Conservation (phyloP, 1,140 invertebrate genomes). For the Atopsyche davidsoni region DNA sequence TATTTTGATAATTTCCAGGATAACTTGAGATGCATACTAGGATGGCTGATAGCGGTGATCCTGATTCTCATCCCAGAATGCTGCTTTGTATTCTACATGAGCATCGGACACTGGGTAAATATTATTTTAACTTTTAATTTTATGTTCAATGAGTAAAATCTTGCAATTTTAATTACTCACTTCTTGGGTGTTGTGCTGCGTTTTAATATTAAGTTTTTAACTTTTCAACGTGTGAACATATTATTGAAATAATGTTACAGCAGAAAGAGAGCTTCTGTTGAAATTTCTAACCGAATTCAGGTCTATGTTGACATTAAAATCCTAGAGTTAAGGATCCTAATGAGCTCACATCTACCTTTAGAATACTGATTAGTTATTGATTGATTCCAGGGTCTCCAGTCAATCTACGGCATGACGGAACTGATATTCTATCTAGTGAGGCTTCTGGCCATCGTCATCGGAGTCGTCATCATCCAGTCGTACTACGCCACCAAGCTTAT, state of each 20-base stretch:
- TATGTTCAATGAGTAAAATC: too few species aligned
- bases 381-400: conserved; percentile 50
- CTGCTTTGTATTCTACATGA: conserved; percentile 63
- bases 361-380: conserved; percentile 55
- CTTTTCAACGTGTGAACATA: too few species aligned
- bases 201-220: too few species aligned
- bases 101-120: conserved; percentile 61
- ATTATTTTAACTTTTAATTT: too few species aligned
- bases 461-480: conserved; percentile 56
- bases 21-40: conserved; percentile 53
- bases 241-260: too few species aligned
- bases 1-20: conserved; percentile 48
- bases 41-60: conserved; percentile 59
- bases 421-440: conserved; percentile 54
- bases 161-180: too few species aligned
- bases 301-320: too few species aligned
- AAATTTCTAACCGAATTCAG: too few species aligned
- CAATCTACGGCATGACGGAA: conserved; percentile 55
- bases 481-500: conserved; percentile 47
- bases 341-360: too few species aligned
- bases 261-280: too few species aligned
- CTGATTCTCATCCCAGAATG: conserved; percentile 61
- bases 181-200: too few species aligned
- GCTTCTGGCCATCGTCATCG: conserved; percentile 52
- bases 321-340: too few species aligned